Evolutionary conservation across 1,140 invertebrate species (phyloP), one percentile per base, ranked within the genome.

Genomic region (Melanaphis sacchari): DNA sequence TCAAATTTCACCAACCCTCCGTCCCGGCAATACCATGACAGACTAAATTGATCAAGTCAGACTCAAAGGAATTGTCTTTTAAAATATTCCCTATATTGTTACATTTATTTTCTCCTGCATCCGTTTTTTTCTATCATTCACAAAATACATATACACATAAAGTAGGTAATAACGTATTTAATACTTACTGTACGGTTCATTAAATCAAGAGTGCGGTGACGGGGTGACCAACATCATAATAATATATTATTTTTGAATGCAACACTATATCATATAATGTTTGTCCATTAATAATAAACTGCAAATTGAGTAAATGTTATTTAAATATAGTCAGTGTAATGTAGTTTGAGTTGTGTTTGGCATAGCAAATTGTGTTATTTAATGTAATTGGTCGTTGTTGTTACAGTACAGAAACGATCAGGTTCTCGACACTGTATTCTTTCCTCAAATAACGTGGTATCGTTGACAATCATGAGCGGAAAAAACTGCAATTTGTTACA

Each of bases 41-140:
- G 54, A 66, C 40, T 38, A 66, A 90, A 90, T 90, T 90, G 89
- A 66, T 41, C 89, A 38, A n/a, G 36, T 8, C 54, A 90, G 89
- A 90, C 89, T 90, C 89, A 90, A 90, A 90, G 89, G 89, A 66
- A 90, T 90, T 90, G 38, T 90, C 54, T 66, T 90, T 54, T 90
- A 90, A 66, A 66, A 90, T 59, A 66, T 66, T 66, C 89, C 41
- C 26, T 90, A 41, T 66, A 66, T 41, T 66, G 54, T 66, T 41
- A 59, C 89, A 36, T 90, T 90, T 18, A 40, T 90, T 90, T 59
- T 90, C 6, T 49, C 11, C 5, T 46, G 22, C 46, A n/a, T 46
- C 43, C 43, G 8, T 66, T 66, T 66, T 18, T n/a, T 66, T 88
- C 31, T 43, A 21, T 38, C n/a, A 8, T 36, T 46, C 46, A 18